Evolutionary conservation across 2,888 invertebrate genomes (phyloP), one percentile per base, ranked within the genome.

Genomic region (Polylopha cassiicola): DNA sequence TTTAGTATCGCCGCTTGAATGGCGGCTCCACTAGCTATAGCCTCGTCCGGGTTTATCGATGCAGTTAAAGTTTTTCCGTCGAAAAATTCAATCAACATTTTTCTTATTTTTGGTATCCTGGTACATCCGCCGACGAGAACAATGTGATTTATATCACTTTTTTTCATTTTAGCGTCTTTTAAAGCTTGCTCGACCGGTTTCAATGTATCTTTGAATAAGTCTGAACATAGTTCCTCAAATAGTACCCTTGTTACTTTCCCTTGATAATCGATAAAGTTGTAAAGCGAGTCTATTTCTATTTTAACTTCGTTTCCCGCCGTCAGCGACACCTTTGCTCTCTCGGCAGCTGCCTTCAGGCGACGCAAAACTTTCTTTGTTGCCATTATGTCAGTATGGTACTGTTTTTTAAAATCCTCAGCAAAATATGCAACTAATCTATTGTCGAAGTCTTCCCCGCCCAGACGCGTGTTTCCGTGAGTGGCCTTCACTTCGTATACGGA

Each of bases 371-470:
- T 66, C 0, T 53, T 36, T 11, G 67, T 57, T 0, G 43, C 39
- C 1, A 53, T 39, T 1, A 79, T 48, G 5, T 74, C 66, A n/a
- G 46, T 58, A 3, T 62, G 55, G 43, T 55, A 68, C 3, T 50
- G 61, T 17, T 72, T 78, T 2, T 61, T 53, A 20, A 79, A 73
- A 38, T 79, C 79, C 26, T 76, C 70, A 13, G 64, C 63, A 28
- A 78, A 73, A 42, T 68, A 75, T 0, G 69, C 67, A 0, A 76
- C 73, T 2, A 80, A 50, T 28, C 78, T 61, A 14, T 70, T 72
- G 20, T 81, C 78, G n/a, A 79, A 81, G 24, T 80, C 78, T 13
- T 78, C 76, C 0, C 80, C 80, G 0, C 80, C 79, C 0, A 79
- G 44, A 10, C 65, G 53, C 0, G 69, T 65, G 24, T 70, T 72